Evolutionary conservation across 1,140 invertebrate genomes (phyloP), one percentile per base, ranked within the genome.

Genomic region (Plodia interpunctella): DNA sequence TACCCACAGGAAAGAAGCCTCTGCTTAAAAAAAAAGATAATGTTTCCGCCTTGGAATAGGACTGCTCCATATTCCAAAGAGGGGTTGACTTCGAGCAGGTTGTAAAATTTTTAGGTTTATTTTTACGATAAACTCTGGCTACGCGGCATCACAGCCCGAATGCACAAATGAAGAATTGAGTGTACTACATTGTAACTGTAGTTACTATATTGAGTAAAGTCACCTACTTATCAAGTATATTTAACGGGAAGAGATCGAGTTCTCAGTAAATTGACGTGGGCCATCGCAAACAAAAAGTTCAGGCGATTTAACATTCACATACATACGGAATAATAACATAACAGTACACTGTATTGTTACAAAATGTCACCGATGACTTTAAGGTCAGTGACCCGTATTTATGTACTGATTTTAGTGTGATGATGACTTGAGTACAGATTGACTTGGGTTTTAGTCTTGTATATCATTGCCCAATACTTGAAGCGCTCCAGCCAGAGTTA

Each of bases 231-330:
- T 4, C 21, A 32, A 32, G 30, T 32, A 11, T 44, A 10, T 15
- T 15, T 44, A 44, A 44, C 38, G 38, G 15, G 38, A 44, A 44
- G 1, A 44, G 5, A 44, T 5, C 38, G 38, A 15, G 15, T 44
- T 15, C 13, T 15, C 38, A 44, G 15, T 44, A 44, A 32, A 44
- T n/a, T n/a, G 10, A 44, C 4, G 38, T 44, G 38, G 38, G 38
- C 13, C 38, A 35, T 44, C 38, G 38, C 38, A 44, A 15, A 44
- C 38, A 44, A 44, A 44, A 44, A 44, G 38, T 15, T 44, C n/a
- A 5, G 38, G 5, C 38, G 38, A 44, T 44, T 44, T 15, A 13
- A 15, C 38, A n/a, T 32, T 44, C 13, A 44, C 38, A 17, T 44
- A 44, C 38, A 44, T 2, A 44, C 38, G 15, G n/a, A 44, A 44